Evolutionary conservation across 2,113 vertebrate genomes (phyloP).

Genomic region (Tauraco erythrolophus): DNA sequence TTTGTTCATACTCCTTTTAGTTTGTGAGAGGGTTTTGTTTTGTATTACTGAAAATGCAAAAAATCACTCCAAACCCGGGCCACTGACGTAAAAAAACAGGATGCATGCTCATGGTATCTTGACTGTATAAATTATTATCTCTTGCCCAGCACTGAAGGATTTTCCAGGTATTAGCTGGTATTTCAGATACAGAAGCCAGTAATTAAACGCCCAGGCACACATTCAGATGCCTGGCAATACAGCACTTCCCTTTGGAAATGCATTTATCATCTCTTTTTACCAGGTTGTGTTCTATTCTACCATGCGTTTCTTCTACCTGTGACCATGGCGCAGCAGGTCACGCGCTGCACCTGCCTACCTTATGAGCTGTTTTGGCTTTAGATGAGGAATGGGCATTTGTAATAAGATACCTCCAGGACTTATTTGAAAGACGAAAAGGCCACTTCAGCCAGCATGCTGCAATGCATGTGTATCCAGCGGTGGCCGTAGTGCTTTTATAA

Average conservation of each 20-base stretch:
- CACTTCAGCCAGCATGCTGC: not conserved
- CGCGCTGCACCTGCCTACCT: not conserved
- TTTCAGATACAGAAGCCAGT: not conserved
- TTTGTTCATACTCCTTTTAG: not conserved
- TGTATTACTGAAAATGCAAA: not conserved
- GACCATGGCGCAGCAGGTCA: not conserved
- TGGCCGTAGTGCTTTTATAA: not conserved
- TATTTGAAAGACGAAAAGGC: not conserved
- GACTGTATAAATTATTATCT: not conserved
- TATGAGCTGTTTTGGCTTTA: not conserved
- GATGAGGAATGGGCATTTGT: not conserved
- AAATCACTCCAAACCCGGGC: not conserved
- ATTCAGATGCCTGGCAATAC: not conserved
- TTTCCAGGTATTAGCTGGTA: not conserved
- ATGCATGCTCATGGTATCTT: not conserved
- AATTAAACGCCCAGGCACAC: not conserved
- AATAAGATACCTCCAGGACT: not conserved
- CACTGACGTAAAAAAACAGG: not conserved
- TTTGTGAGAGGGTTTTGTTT: not conserved
- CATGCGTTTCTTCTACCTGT: not conserved
- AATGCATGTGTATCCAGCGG: rapidly evolving
- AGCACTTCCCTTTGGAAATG: not conserved
- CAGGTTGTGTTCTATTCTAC: not conserved
- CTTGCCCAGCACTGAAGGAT: not conserved
- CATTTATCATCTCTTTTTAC: not conserved